Percentiles rank a stretch among this genome's conserved stretches.
These are phyloP conservation scores for Platichthys stellatus DNA, from an alignment of 2,113 vertebrate genomes.

Conservation along the genomic window DNA sequence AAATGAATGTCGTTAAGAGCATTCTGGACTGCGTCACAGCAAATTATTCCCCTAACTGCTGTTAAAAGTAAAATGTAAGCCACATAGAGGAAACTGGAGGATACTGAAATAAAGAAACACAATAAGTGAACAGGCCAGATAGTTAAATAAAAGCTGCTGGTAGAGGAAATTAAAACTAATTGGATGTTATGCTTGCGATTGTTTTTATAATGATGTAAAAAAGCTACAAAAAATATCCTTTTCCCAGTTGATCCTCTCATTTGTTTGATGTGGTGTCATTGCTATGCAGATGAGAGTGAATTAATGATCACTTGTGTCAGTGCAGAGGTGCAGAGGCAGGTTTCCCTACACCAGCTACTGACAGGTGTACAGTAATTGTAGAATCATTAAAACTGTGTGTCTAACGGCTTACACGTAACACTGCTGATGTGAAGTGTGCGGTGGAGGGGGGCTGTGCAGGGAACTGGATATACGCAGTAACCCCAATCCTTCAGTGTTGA, in stretches of 20 bases:
- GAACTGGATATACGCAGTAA: slow-evolving; percentile 66
- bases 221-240: slow-evolving; percentile 8
- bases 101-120: slow-evolving; percentile 8
- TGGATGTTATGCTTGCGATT: slow-evolving; percentile 14
- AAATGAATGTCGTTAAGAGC: not conserved
- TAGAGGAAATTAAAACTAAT: slow-evolving; percentile 41
- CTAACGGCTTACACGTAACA: slow-evolving; percentile 56
- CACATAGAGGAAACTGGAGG: slow-evolving; percentile 18
- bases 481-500: slow-evolving; percentile 61
- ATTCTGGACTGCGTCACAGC: not conserved
- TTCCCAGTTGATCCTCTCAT: slow-evolving; percentile 31
- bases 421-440: slow-evolving; percentile 46
- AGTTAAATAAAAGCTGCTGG: slow-evolving; percentile 11
- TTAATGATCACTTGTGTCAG: slow-evolving; percentile 59
- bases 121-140: not conserved
- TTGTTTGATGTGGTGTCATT: slow-evolving; percentile 37
- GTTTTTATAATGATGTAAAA: slow-evolving; percentile 28
- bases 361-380: slow-evolving; percentile 43
- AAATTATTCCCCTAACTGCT: slow-evolving; percentile 6
- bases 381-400: slow-evolving; percentile 50
- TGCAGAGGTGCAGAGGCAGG: slow-evolving; percentile 1
- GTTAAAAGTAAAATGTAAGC: slow-evolving; percentile 21
- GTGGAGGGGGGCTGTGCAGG: slow-evolving; percentile 30
- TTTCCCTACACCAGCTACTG: slow-evolving; percentile 29
- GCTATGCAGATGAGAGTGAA: slow-evolving; percentile 36